These are phyloP conservation scores for Phyllotreta cruciferae DNA, from an alignment of 2,888 invertebrate genomes.

Conservation along the genomic window DNA sequence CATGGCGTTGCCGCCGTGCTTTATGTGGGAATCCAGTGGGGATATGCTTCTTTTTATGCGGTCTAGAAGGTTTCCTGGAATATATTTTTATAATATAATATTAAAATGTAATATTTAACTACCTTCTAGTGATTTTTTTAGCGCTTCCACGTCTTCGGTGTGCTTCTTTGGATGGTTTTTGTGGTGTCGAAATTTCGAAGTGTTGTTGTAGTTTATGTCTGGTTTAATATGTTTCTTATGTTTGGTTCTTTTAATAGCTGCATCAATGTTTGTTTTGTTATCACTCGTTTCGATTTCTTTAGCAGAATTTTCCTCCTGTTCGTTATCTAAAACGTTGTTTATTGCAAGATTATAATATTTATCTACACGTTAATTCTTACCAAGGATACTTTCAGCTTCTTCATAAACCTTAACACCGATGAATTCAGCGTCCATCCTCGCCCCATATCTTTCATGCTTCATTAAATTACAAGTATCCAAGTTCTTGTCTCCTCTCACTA, in stretches of 20 bases:
- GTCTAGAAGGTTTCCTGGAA: slow-evolving; percentile 25
- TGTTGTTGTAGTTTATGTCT: slow-evolving; percentile 6
- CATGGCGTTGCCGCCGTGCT: slow-evolving; percentile 76
- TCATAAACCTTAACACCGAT: slow-evolving; percentile 63
- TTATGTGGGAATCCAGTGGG: slow-evolving; percentile 73
- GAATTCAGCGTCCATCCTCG: slow-evolving; percentile 67
- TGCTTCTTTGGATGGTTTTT: slow-evolving; percentile 40
- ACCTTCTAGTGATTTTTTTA: slow-evolving; percentile 35
- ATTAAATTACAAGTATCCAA: slow-evolving; percentile 80
- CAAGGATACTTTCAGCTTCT: slow-evolving; percentile 63
- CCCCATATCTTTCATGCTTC: slow-evolving; percentile 70
- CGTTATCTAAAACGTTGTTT: not conserved
- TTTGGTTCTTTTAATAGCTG: no score
- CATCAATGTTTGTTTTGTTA: no score
- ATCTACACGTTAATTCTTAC: slow-evolving; percentile 28
- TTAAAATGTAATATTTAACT: not conserved
- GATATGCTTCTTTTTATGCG: slow-evolving; percentile 41
- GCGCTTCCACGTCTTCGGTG: slow-evolving; percentile 28
- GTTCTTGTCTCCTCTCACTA: slow-evolving; percentile 80
- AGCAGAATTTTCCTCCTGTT: slow-evolving; percentile 6
- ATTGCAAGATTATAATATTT: not conserved
- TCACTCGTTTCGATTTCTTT: no score
- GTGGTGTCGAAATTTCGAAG: slow-evolving; percentile 31
- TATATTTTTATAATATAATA: no score
- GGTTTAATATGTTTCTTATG: slow-evolving; percentile 17